Evolutionary conservation across 1,140 invertebrate species (phyloP).

Genomic region (Lerema accius): DNA sequence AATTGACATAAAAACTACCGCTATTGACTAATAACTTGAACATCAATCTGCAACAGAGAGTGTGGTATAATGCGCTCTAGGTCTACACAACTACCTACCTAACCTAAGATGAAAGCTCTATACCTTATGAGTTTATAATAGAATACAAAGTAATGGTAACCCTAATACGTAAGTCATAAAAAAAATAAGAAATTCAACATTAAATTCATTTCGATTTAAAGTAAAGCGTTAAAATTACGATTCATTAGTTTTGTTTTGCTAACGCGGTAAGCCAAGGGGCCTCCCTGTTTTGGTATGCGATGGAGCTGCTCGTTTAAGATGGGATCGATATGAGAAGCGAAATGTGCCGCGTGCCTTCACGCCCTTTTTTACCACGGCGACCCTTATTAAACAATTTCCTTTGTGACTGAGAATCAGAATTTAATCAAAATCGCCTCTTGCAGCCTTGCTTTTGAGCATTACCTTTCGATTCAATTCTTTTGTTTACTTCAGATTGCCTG

Average conservation of each 20-base stretch:
- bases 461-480: too few species aligned
- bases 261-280: constrained; percentile 43
- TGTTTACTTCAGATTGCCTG: too few species aligned
- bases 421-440: constrained; percentile 27
- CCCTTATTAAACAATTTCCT: constrained; percentile 48
- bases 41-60: too few species aligned
- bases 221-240: constrained; percentile 38
- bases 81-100: too few species aligned
- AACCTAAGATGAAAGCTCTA: too few species aligned
- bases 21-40: too few species aligned
- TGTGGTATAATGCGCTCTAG: too few species aligned
- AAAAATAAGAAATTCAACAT: constrained; percentile 20
- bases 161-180: constrained; percentile 16
- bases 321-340: constrained; percentile 53
- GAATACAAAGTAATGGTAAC: not conserved
- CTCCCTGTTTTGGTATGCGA: constrained; percentile 62
- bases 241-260: constrained; percentile 47
- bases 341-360: constrained; percentile 61
- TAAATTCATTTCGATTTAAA: constrained; percentile 29
- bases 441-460: constrained; percentile 5
- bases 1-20: too few species aligned
- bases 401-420: constrained; percentile 30
- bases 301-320: constrained; percentile 60
- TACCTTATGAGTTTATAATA: too few species aligned
- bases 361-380: constrained; percentile 51